Percentiles rank a stretch among this genome's conserved stretches.
Evolutionary conservation across 2,797 vertebrate genomes (phyloP).

Genomic region (Monodelphis domestica): DNA sequence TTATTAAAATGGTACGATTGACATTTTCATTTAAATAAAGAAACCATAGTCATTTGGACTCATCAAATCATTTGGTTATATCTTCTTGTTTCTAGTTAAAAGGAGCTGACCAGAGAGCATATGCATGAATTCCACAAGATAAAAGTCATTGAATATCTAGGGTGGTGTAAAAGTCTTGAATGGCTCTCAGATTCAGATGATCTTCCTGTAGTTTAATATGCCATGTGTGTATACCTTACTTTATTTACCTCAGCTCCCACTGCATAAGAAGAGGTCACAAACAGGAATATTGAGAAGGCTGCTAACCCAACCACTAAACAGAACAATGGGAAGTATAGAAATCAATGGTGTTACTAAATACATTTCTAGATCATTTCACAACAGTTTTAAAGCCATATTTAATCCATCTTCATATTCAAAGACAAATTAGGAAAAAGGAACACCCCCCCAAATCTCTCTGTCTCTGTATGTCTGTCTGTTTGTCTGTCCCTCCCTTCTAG

Average conservation of each 20-base stretch:
- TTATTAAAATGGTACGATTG: slow-evolving; percentile 53
- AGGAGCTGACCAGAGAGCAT: neutral
- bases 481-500: too few relatives aligned
- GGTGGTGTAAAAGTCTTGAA: neutral
- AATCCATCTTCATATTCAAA: slow-evolving; percentile 60
- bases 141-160: slow-evolving; percentile 38
- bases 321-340: slow-evolving; percentile 59
- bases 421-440: slow-evolving; percentile 44
- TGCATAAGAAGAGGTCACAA: slow-evolving; percentile 19
- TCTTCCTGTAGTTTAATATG: slow-evolving; percentile 39
- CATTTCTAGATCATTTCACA: slow-evolving; percentile 43
- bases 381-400: slow-evolving; percentile 54
- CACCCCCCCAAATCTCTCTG: slow-evolving; percentile 11
- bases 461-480: neutral
- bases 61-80: slow-evolving; percentile 32
- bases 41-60: slow-evolving; percentile 54
- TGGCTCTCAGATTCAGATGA: slow-evolving; percentile 10
- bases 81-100: slow-evolving; percentile 14
- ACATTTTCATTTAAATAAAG: slow-evolving; percentile 48
- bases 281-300: slow-evolving; percentile 5
- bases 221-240: neutral
- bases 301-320: slow-evolving; percentile 15
- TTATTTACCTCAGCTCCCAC: slow-evolving; percentile 41
- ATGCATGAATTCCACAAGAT: slow-evolving; percentile 23
- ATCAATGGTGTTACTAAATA: slow-evolving; percentile 62